Evolutionary conservation across 2,797 vertebrate species (phyloP), one percentile per base, ranked within the genome.

Genomic region (Lerista edwardsae): DNA sequence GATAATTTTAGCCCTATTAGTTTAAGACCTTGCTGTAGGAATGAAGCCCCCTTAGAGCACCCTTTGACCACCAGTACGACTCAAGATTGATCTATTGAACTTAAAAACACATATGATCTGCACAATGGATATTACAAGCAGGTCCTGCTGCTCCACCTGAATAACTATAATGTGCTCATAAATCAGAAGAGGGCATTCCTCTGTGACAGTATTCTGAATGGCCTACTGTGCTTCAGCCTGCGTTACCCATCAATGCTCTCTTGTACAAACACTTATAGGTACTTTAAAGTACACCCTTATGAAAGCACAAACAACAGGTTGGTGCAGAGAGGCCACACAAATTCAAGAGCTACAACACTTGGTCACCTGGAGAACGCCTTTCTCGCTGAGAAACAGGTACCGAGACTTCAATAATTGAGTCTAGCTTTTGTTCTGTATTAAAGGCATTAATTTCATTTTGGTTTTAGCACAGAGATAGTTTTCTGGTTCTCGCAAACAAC

Each of bases 211-310:
- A 34, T 92, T 87, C 84, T 82, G 73, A 89, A 86, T 86, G 91
- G 91, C 94, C 95, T 90, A 93, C 93, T 91, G 93, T 81, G 93
- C 89, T 1, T 75, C 89, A 90, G 92, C 84, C 93, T 92, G 94
- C 83, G 89, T 92, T 94, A 93, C 82, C 91, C 92, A 93, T 93
- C 93, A 94, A 87, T 47, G 86, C 75, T 41, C 83, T 94, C 94
- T 92, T 95, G 85, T 85, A 90, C 94, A 96, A 96, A 97, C 96
- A 96, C 93, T 88, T 95, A 91, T 86, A 79, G 41, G 80, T 94
- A 94, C 95, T 97, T 96, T 95, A 94, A 97, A 97, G 95, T 75
- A 84, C 87, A 86, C 79, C 87, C 93, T 93, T 92, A 86, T 90
- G 92, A 94, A 93, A 95, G 95, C 86, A 92, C 86, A 94, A 94